phyloP scores from a whole-genome alignment of 2,888 invertebrate genomes.

The Andricus curvator region DNA sequence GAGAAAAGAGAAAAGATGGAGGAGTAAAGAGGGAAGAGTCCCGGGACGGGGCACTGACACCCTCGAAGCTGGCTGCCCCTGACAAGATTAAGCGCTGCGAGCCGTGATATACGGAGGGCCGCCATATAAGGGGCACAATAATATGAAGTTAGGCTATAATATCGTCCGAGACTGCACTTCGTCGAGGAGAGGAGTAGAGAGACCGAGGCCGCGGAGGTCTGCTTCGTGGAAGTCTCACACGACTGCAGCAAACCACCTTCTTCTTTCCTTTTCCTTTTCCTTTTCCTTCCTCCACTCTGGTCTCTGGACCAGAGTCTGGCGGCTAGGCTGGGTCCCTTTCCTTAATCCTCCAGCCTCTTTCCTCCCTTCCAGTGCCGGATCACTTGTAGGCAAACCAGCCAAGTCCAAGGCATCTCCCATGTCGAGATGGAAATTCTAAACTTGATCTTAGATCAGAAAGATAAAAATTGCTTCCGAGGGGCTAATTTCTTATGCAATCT shows the following conservation, averaged over 20 bases:
- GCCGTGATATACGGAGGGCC: slow-evolving; percentile 63
- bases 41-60: slow-evolving; percentile 52
- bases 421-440: not conserved
- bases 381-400: slow-evolving; percentile 6
- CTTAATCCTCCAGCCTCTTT: slow-evolving; percentile 5
- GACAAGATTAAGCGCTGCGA: slow-evolving; percentile 62
- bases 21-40: not conserved
- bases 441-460: slow-evolving; percentile 38
- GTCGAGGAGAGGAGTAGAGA: slow-evolving; percentile 17
- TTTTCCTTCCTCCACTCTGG: slow-evolving; percentile 39
- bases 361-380: slow-evolving; percentile 34
- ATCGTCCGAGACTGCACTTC: slow-evolving; percentile 58
- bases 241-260: slow-evolving; percentile 53
- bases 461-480: no score
- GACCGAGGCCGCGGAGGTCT: slow-evolving; percentile 62
- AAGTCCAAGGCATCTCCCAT: not conserved
- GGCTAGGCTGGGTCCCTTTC: slow-evolving; percentile 10
- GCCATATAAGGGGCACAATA: slow-evolving; percentile 67
- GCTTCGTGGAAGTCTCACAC: slow-evolving; percentile 70
- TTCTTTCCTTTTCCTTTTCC: slow-evolving; percentile 47
- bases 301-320: slow-evolving; percentile 6
- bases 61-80: slow-evolving; percentile 51
- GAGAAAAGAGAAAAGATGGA: not conserved
- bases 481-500: no score
- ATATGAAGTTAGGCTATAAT: slow-evolving; percentile 68